phyloP scores from a whole-genome alignment of 1,140 invertebrate genomes.

The Drosophila cardini region DNA sequence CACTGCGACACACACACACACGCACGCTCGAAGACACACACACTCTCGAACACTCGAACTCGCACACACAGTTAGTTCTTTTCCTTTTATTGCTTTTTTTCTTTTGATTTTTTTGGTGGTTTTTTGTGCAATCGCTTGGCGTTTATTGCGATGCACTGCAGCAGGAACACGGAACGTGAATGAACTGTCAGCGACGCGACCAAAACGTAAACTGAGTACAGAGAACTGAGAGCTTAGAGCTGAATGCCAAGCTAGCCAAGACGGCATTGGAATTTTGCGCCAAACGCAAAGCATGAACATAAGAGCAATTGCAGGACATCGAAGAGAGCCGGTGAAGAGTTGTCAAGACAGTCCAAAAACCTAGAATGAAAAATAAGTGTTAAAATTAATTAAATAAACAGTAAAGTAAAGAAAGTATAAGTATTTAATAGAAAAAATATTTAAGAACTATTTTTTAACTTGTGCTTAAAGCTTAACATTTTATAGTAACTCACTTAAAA shows the following conservation, averaged over 20 bases:
- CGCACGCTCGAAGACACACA: slow-evolving; percentile 38
- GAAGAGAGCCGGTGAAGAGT: slow-evolving; percentile 53
- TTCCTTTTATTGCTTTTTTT: neutral
- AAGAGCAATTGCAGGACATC: slow-evolving; percentile 55
- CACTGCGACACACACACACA: slow-evolving; percentile 14
- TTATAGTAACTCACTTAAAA: no score
- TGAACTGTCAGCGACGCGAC: slow-evolving; percentile 72
- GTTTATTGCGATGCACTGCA: slow-evolving; percentile 56
- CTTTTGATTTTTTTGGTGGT: slow-evolving; percentile 38
- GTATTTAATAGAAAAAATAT: no score
- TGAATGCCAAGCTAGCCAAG: slow-evolving; percentile 20
- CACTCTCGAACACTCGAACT: no score
- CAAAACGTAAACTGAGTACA: slow-evolving; percentile 76
- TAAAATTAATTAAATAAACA: neutral
- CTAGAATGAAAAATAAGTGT: neutral
- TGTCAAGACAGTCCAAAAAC: slow-evolving; percentile 15
- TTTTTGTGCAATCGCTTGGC: slow-evolving; percentile 60
- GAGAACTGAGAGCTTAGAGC: no score
- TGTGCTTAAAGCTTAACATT: no score
- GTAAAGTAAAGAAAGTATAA: no score
- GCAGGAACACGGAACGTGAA: slow-evolving; percentile 56
- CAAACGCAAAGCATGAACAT: slow-evolving; percentile 30
- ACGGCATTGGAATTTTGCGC: slow-evolving; percentile 75
- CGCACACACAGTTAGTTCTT: slow-evolving; percentile 19
- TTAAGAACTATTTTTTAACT: no score